phyloP scores from a whole-genome alignment of 2,797 vertebrate species.

The Florisuga fusca region DNA sequence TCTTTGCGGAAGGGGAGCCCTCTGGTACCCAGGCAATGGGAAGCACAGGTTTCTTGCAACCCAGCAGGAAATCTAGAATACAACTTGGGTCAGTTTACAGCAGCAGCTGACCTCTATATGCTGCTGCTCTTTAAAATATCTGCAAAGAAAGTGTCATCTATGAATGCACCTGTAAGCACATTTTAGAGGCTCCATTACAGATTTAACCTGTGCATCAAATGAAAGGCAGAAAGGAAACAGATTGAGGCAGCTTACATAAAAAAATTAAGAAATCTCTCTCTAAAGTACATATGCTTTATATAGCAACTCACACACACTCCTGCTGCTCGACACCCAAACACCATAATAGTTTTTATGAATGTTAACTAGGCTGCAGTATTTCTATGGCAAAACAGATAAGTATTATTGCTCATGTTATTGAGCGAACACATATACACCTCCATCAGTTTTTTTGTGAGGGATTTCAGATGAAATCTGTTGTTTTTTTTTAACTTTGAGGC shows the following conservation, averaged over 20 bases:
- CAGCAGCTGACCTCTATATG: not conserved
- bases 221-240: constrained; percentile 12
- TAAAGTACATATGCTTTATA: constrained; percentile 29
- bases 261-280: constrained; percentile 21
- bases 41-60: not conserved
- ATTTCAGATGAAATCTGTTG: not conserved
- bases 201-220: not conserved
- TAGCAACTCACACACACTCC: not conserved
- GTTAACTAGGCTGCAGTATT: not conserved
- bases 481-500: not conserved
- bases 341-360: not conserved
- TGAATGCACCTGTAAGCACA: not conserved
- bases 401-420: not conserved
- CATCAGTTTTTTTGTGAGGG: not conserved
- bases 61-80: not conserved
- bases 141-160: not conserved
- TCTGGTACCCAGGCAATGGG: not conserved
- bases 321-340: constrained; percentile 54
- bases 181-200: not conserved
- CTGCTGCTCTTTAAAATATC: not conserved
- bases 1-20: not conserved
- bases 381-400: not conserved
- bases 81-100: not conserved
- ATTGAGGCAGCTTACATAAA: constrained; percentile 38
- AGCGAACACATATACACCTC: not conserved